phyloP scores from a whole-genome alignment of 2,888 invertebrate genomes.

The Oscheius sp. region DNA sequence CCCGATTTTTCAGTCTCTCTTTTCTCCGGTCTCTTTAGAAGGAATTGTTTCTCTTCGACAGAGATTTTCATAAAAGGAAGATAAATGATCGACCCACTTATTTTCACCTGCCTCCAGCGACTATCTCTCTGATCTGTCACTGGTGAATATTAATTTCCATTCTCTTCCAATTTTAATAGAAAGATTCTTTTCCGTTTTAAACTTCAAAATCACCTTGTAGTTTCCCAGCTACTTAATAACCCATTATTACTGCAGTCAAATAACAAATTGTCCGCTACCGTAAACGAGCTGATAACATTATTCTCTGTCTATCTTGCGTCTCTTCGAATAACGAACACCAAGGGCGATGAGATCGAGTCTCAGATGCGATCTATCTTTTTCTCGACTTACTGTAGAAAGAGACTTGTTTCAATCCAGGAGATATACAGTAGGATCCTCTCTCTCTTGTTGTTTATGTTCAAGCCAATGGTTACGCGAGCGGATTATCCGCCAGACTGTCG shows the following conservation, averaged over 20 bases:
- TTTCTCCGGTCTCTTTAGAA: background rate
- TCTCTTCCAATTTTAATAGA: too few relatives aligned
- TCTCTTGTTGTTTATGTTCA: background rate
- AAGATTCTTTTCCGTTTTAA: too few relatives aligned
- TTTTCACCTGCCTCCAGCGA: too few relatives aligned
- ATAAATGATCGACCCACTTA: too few relatives aligned
- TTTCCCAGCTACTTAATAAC: too few relatives aligned
- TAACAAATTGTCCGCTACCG: slow-evolving; percentile 11
- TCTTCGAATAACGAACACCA: slow-evolving; percentile 30
- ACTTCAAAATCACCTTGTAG: too few relatives aligned
- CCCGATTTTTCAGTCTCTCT: too few relatives aligned
- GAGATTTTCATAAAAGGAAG: too few relatives aligned
- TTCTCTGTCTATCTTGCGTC: slow-evolving; percentile 16
- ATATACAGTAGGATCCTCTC: background rate
- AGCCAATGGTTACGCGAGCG: slow-evolving; percentile 11
- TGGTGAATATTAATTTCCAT: too few relatives aligned
- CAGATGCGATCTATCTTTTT: background rate
- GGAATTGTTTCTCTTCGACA: background rate
- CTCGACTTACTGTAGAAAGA: background rate
- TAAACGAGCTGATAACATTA: slow-evolving; percentile 16
- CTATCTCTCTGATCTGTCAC: too few relatives aligned
- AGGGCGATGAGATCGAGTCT: slow-evolving; percentile 25
- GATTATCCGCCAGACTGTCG: slow-evolving; percentile 19
- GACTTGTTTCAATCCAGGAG: background rate
- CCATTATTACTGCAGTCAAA: background rate